These are phyloP conservation scores for Exephanes ischioxanthus DNA, from an alignment of 2,888 invertebrate species.

Conservation along the genomic window DNA sequence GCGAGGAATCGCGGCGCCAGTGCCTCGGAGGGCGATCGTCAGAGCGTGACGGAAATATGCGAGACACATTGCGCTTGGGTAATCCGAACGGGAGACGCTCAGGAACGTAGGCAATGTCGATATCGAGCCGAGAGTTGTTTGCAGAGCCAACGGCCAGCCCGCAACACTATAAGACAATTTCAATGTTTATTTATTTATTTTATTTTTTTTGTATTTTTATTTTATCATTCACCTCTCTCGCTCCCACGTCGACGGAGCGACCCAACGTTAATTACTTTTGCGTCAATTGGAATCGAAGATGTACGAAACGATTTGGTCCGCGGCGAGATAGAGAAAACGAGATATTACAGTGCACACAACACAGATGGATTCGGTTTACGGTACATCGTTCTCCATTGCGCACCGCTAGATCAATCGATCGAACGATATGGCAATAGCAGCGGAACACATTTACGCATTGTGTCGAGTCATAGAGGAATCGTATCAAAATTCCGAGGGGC, in stretches of 20 bases:
- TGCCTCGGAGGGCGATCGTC: conserved; percentile 68
- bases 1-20: conserved; percentile 17
- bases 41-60: conserved; percentile 83
- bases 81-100: conserved; percentile 75
- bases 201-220: not conserved
- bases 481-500: conserved; percentile 27
- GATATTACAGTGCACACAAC: not conserved
- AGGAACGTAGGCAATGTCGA: conserved; percentile 53
- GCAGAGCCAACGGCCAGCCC: not conserved
- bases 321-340: not conserved
- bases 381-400: conserved; percentile 10
- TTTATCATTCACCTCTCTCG: not conserved
- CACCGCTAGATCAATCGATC: conserved; percentile 7
- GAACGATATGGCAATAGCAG: conserved; percentile 27
- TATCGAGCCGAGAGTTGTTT: conserved; percentile 13
- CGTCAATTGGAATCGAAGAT: conserved; percentile 6
- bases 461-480: conserved; percentile 49
- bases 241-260: not conserved
- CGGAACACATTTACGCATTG: conserved; percentile 11
- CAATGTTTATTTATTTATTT: not conserved
- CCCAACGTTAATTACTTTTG: not conserved
- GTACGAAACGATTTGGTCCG: not conserved
- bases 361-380: conserved; percentile 13
- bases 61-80: conserved; percentile 80
- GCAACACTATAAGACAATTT: not conserved